A percentile compares a stretch with the other conserved stretches of the same genome.
These are phyloP conservation scores for Picathartes gymnocephalus DNA, from an alignment of 2,113 vertebrate genomes.

Conservation along the genomic window DNA sequence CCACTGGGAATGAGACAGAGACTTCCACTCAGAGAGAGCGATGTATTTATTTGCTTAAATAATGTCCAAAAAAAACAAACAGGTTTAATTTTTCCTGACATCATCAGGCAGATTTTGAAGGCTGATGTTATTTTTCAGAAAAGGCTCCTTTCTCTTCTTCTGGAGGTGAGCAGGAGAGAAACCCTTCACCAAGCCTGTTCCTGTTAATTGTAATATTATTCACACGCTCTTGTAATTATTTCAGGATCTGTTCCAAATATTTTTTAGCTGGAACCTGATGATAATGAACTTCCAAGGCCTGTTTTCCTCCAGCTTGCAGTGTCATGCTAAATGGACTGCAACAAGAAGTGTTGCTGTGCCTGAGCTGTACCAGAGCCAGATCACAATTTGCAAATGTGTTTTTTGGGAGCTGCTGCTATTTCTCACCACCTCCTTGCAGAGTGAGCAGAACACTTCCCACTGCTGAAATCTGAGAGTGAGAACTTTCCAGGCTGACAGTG, in stretches of 20 bases:
- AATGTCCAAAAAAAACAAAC: conserved; percentile 15
- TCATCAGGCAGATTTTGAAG: neutral
- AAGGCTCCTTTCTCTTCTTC: neutral
- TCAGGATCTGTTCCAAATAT: conserved; percentile 30
- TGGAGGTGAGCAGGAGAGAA: neutral
- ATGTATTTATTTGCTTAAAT: conserved; percentile 44
- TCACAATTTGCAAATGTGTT: neutral
- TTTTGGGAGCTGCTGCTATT: conserved; percentile 28
- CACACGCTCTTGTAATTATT: conserved; percentile 37
- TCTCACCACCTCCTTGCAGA: conserved; percentile 17
- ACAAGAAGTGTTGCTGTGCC: neutral
- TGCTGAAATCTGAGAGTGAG: neutral
- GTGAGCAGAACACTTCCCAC: conserved; percentile 53
- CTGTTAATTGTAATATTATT: conserved; percentile 13
- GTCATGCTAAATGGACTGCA: conserved; percentile 18
- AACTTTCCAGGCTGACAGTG: conserved; percentile 1
- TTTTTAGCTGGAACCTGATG: neutral
- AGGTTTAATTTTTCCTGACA: neutral
- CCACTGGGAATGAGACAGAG: neutral
- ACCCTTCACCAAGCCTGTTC: neutral
- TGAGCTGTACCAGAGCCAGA: neutral
- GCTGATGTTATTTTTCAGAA: neutral
- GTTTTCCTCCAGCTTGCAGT: neutral
- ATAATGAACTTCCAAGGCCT: neutral
- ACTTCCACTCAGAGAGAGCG: neutral